Conservation (phyloP, 1,140 invertebrate genomes). For the Maniola jurtina region DNA sequence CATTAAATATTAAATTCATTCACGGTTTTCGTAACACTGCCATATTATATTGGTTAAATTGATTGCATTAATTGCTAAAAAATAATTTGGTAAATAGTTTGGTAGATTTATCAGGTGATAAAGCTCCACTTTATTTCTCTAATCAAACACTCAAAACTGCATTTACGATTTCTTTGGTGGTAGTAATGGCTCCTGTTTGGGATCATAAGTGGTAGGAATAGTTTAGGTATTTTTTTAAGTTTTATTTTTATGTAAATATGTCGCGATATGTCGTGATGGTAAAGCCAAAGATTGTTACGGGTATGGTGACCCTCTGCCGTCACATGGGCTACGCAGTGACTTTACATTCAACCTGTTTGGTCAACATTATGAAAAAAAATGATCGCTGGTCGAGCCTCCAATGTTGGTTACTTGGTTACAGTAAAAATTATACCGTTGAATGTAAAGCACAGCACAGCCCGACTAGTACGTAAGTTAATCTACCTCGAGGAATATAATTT, state of each 20-base stretch:
- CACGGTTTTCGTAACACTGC: too few relatives aligned
- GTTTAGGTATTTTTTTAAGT: constrained; percentile 40
- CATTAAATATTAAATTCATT: too few relatives aligned
- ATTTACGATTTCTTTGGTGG: constrained; percentile 46
- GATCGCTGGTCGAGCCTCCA: constrained; percentile 30
- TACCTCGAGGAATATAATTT: constrained; percentile 76
- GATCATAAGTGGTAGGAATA: constrained; percentile 46
- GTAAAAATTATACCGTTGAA: constrained; percentile 18
- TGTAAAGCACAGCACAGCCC: constrained; percentile 53
- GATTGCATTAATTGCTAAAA: too few relatives aligned
- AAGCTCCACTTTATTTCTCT: background rate
- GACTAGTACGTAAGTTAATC: constrained; percentile 73
- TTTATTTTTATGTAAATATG: constrained; percentile 48
- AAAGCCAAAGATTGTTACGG: constrained; percentile 80
- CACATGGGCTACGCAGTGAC: constrained; percentile 58
- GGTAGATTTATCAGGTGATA: background rate
- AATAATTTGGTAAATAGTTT: background rate
- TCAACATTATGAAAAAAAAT: constrained; percentile 8
- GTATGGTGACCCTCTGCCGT: constrained; percentile 79
- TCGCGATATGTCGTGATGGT: constrained; percentile 78
- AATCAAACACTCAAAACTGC: constrained; percentile 44
- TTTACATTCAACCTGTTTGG: constrained; percentile 44
- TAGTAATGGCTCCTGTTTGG: constrained; percentile 47
- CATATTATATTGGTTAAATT: too few relatives aligned
- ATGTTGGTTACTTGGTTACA: constrained; percentile 5